Evolutionary conservation across 1,140 invertebrate genomes (phyloP).

Genomic region (Seison nebaliae): DNA sequence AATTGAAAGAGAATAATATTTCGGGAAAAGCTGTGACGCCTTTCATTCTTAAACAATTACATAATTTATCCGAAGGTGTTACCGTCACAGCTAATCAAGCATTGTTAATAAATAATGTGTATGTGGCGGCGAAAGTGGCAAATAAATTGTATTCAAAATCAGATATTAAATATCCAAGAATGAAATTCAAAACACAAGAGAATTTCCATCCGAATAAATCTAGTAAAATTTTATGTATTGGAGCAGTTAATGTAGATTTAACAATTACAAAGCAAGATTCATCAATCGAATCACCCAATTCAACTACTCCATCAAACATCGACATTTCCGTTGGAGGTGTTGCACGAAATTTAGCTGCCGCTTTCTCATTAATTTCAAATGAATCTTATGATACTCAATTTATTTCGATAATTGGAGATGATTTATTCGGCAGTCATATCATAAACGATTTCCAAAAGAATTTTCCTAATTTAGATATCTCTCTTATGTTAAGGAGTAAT

Average conservation of each 20-base stretch:
- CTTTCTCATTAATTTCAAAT: no score
- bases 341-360: conserved; percentile 61
- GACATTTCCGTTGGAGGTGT: conserved; percentile 44
- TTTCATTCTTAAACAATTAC: conserved; percentile 49
- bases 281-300: conserved; percentile 21
- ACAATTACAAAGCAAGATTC: conserved; percentile 2
- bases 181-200: background rate
- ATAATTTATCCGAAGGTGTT: conserved; percentile 44
- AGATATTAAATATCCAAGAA: conserved; percentile 27
- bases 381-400: no score
- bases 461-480: no score
- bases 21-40: conserved; percentile 67
- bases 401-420: no score
- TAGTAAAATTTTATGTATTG: conserved; percentile 15
- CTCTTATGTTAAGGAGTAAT: no score
- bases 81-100: conserved; percentile 59
- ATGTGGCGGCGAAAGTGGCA: conserved; percentile 52
- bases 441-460: no score
- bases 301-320: conserved; percentile 19
- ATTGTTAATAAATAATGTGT: conserved; percentile 68
- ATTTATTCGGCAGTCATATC: no score
- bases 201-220: background rate
- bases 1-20: conserved; percentile 38
- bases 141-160: conserved; percentile 37
- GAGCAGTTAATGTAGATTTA: conserved; percentile 14